Conservation (phyloP, 1,140 invertebrate genomes). For the Zaprionus lachaisei region DNA sequence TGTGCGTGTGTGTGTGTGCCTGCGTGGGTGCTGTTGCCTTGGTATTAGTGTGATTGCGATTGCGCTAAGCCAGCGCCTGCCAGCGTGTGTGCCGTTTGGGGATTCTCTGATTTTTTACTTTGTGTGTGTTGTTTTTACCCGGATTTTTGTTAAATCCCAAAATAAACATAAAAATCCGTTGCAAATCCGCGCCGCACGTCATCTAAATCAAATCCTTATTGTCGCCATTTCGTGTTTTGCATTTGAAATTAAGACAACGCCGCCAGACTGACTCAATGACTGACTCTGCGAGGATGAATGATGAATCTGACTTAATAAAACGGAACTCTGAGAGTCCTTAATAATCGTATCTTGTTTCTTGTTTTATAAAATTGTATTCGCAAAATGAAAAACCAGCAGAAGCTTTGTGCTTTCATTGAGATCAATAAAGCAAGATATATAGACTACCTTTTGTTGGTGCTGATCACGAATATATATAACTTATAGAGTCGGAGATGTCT, state of each 20-base stretch:
- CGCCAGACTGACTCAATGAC: neutral
- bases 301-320: neutral
- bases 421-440: too few species aligned
- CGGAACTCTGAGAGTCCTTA: neutral
- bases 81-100: constrained; percentile 45
- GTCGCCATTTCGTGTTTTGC: constrained; percentile 25
- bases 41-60: constrained; percentile 23
- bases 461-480: too few species aligned
- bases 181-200: constrained; percentile 42
- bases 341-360: neutral
- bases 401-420: too few species aligned
- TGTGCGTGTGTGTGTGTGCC: constrained; percentile 4
- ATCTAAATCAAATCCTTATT: constrained; percentile 62
- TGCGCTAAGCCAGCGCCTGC: constrained; percentile 17
- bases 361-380: neutral
- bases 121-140: constrained; percentile 21
- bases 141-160: constrained; percentile 57
- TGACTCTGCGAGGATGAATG: neutral
- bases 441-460: too few species aligned
- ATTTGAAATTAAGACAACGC: neutral
- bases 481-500: too few species aligned
- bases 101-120: constrained; percentile 64
- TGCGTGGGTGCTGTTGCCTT: constrained; percentile 26
- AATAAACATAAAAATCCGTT: constrained; percentile 66
- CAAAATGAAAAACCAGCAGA: neutral